A percentile compares a stretch with the other conserved stretches of the same genome.
phyloP scores from a whole-genome alignment of 1,140 invertebrate genomes.

The Drosophila yakuba region DNA sequence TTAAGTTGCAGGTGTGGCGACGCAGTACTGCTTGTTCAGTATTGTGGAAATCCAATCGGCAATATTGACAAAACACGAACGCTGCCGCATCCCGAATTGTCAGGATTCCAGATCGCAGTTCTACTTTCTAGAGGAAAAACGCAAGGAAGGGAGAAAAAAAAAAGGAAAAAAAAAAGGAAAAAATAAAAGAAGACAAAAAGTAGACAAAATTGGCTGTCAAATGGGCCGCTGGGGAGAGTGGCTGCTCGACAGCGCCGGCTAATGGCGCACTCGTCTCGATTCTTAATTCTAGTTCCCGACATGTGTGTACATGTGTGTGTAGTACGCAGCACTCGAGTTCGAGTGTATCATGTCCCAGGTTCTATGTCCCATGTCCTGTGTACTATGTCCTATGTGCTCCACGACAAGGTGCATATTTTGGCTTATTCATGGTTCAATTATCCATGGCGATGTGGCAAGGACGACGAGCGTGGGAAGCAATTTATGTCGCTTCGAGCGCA shows the following conservation, averaged over 20 bases:
- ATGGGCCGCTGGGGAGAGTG: conserved; percentile 8
- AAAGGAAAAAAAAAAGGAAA: background rate
- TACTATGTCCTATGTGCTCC: too few relatives aligned
- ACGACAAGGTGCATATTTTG: conserved; percentile 5
- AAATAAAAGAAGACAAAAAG: background rate
- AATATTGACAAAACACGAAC: conserved; percentile 12
- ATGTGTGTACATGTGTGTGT: background rate
- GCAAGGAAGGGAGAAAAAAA: background rate
- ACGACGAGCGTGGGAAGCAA: background rate
- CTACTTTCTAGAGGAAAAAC: background rate
- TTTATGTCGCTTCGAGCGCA: conserved; percentile 5
- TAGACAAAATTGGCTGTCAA: conserved; percentile 8
- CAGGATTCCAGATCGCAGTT: background rate
- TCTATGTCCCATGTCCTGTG: too few relatives aligned
- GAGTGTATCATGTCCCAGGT: background rate
- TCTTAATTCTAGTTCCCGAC: conserved; percentile 9
- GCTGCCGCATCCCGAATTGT: background rate
- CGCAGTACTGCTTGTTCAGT: background rate
- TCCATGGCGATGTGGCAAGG: conserved; percentile 4
- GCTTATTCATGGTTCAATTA: conserved; percentile 13
- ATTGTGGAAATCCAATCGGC: conserved; percentile 5
- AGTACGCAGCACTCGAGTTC: background rate
- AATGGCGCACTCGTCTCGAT: conserved; percentile 8
- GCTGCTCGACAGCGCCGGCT: conserved; percentile 1
- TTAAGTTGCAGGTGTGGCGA: conserved; percentile 2